Percentiles rank a stretch among this genome's conserved stretches.
Conservation (phyloP, 2,113 vertebrate genomes). For the Sphaerodactylus townsendi region DNA sequence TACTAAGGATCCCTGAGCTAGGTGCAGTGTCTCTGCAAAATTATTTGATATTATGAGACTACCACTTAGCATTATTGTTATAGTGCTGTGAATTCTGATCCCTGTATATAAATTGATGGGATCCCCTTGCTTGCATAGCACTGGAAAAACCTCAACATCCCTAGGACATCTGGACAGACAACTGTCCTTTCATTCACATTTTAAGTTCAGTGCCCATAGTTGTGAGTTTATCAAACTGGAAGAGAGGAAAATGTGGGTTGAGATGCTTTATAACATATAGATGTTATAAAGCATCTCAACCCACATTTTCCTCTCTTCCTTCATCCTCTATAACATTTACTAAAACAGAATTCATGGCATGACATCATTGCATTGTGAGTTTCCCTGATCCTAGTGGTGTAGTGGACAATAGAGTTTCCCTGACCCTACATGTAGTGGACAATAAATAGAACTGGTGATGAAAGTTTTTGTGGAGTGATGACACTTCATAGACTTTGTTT, state of each 20-base stretch:
- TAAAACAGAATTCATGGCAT: not conserved
- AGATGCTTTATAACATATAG: too few relatives aligned
- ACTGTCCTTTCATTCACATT: not conserved
- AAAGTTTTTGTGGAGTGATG: too few relatives aligned
- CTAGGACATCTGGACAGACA: too few relatives aligned
- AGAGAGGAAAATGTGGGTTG: too few relatives aligned
- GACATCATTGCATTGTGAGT: not conserved
- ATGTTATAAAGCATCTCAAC: too few relatives aligned
- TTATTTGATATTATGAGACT: not conserved
- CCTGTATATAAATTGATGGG: not conserved
- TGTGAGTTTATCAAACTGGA: not conserved
- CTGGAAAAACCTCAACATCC: not conserved
- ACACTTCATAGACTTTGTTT: too few relatives aligned
- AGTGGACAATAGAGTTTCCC: too few relatives aligned
- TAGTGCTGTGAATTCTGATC: not conserved
- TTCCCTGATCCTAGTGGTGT: too few relatives aligned
- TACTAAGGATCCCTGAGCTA: not conserved
- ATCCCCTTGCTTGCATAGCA: not conserved
- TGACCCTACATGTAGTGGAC: too few relatives aligned
- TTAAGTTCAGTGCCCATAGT: not conserved
- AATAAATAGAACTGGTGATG: too few relatives aligned
- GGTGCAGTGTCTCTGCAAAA: not conserved
- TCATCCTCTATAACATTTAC: not conserved
- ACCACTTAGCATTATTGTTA: not conserved
- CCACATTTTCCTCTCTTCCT: not conserved